Percentiles rank a stretch among this genome's conserved stretches.
Conservation (phyloP, 2,888 invertebrate genomes). For the Apamea sordens region DNA sequence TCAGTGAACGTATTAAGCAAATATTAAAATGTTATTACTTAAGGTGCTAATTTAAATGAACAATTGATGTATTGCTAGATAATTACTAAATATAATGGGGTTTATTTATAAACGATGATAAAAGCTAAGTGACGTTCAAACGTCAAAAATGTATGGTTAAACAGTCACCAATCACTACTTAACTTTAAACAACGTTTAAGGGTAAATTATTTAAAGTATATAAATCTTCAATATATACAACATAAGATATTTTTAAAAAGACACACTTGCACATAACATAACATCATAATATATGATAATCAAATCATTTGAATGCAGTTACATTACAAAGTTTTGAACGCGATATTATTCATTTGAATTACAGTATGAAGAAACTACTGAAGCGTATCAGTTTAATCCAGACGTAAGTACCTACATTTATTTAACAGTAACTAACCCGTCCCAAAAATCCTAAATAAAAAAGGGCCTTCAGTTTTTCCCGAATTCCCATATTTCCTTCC, state of each 20-base stretch:
- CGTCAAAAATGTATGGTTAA: no score
- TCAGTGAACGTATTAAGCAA: neutral
- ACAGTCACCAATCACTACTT: no score
- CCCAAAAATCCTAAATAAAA: neutral
- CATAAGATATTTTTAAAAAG: no score
- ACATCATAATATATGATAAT: neutral
- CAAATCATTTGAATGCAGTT: neutral
- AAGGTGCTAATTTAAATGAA: neutral
- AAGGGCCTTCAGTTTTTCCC: neutral
- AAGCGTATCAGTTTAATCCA: neutral
- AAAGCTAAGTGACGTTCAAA: no score
- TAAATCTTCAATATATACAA: neutral
- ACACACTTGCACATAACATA: neutral
- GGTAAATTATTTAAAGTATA: neutral
- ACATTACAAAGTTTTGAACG: neutral
- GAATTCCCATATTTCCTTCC: neutral
- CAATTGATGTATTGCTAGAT: neutral
- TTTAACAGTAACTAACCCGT: neutral
- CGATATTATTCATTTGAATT: constrained; percentile 1
- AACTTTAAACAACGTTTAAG: no score
- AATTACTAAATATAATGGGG: no score
- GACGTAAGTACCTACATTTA: constrained; percentile 17
- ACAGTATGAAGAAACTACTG: constrained; percentile 27
- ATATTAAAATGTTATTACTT: neutral
- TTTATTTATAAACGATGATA: no score